Percentiles rank a stretch among this genome's conserved stretches.
These are phyloP conservation scores for Pseudomyrmex cubaensis DNA, from an alignment of 1,140 invertebrate genomes.

Conservation along the genomic window DNA sequence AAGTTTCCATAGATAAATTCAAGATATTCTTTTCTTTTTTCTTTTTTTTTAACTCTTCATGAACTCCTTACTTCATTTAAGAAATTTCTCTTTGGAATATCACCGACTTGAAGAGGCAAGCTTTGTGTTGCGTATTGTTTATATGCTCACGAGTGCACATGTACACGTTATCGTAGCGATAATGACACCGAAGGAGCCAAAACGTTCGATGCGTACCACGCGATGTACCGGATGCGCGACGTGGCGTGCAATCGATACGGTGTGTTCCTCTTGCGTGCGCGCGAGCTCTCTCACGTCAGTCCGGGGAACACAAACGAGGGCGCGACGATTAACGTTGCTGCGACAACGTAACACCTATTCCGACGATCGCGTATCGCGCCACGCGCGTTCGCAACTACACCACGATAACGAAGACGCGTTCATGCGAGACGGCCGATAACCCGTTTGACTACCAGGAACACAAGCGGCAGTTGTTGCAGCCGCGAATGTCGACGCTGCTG, in stretches of 20 bases:
- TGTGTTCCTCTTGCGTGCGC: slow-evolving; percentile 8
- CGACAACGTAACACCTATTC: slow-evolving; percentile 33
- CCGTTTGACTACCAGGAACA: slow-evolving; percentile 67
- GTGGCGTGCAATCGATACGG: slow-evolving; percentile 34
- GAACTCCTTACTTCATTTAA: background rate
- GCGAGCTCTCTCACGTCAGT: background rate
- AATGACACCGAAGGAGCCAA: background rate
- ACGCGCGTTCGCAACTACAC: slow-evolving; percentile 58
- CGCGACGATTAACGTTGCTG: slow-evolving; percentile 27
- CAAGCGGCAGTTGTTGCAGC: slow-evolving; percentile 64
- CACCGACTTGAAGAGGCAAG: background rate
- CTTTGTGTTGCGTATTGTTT: background rate
- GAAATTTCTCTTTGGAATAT: no score
- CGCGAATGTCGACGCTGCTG: slow-evolving; percentile 62
- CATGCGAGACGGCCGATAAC: slow-evolving; percentile 61
- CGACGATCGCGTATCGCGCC: slow-evolving; percentile 65
- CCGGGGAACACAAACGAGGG: slow-evolving; percentile 23
- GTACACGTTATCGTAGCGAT: background rate
- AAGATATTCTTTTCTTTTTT: background rate
- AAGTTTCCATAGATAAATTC: background rate
- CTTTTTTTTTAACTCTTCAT: background rate
- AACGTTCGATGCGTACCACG: background rate
- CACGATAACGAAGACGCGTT: slow-evolving; percentile 64
- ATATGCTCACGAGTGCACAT: background rate
- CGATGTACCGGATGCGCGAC: background rate